These are phyloP conservation scores for Margaritifera margaritifera DNA, from an alignment of 2,888 invertebrate species.

Conservation along the genomic window DNA sequence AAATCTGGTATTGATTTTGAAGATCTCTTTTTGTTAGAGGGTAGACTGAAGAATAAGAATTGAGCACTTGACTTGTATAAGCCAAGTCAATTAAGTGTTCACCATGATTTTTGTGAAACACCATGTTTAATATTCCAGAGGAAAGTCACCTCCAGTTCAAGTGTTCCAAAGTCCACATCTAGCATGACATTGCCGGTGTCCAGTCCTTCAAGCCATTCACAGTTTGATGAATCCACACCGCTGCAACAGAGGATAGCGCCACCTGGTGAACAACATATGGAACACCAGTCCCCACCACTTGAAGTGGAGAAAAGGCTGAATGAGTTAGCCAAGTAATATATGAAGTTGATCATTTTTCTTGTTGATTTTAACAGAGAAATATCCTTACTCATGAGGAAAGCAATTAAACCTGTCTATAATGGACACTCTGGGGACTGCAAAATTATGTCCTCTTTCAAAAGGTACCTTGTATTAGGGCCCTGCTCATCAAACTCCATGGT, in stretches of 20 bases:
- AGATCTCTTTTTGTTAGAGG: no score
- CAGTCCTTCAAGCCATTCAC: constrained; percentile 68
- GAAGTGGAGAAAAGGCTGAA: constrained; percentile 68
- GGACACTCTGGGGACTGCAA: no score
- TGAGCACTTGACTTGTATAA: no score
- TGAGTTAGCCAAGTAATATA: constrained; percentile 61
- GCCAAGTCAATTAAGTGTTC: no score
- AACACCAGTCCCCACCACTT: constrained; percentile 30
- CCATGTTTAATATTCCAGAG: constrained; percentile 15
- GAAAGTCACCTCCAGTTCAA: constrained; percentile 55
- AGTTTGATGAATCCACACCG: constrained; percentile 59
- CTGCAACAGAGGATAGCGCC: constrained; percentile 11
- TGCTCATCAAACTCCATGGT: no score
- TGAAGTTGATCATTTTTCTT: not conserved
- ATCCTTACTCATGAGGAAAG: no score
- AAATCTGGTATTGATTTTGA: no score
- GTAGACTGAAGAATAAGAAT: no score
- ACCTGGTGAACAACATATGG: constrained; percentile 3
- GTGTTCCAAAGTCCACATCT: constrained; percentile 68
- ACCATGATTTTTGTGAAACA: not conserved
- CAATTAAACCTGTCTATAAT: no score
- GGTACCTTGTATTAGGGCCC: no score
- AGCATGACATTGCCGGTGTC: constrained; percentile 70
- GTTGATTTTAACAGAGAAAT: no score
- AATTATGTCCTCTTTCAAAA: no score